Percentiles rank a stretch among this genome's conserved stretches.
Conservation (phyloP, 2,888 invertebrate species). For the Gortyna flavago region DNA sequence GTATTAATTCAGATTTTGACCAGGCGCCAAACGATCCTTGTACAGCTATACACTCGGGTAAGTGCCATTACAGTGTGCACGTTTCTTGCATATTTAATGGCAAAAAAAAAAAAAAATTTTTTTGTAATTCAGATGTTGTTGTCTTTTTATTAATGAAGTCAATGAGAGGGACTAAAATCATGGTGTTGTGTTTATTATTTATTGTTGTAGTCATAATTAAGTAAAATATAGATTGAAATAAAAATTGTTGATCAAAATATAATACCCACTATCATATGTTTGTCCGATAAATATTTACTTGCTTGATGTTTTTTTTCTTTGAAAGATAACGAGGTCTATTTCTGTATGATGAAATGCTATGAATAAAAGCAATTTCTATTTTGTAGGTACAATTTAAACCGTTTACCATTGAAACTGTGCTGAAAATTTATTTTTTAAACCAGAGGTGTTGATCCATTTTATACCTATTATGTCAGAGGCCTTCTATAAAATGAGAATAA, state of each 20-base stretch:
- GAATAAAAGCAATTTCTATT: not conserved
- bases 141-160: conserved; percentile 47
- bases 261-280: not conserved
- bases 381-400: not conserved
- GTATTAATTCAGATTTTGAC: not conserved
- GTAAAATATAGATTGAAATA: conserved; percentile 55
- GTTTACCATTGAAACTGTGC: not conserved
- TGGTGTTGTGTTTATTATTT: conserved; percentile 51
- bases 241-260: conserved; percentile 44
- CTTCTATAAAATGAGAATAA: not conserved
- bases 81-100: conserved; percentile 20
- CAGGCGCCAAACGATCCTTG: not conserved
- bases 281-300: not conserved
- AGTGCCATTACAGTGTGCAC: no score
- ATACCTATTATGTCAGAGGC: no score
- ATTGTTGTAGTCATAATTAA: conserved; percentile 57
- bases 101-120: not conserved
- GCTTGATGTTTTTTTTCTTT: no score
- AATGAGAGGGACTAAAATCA: conserved; percentile 28
- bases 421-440: not conserved
- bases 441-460: no score
- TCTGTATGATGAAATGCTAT: not conserved
- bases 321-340: not conserved
- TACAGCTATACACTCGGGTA: not conserved
- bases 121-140: not conserved